Base-by-base conservation (phyloP, 1,140 invertebrate genomes). In the Drosophila hydei region DNA sequence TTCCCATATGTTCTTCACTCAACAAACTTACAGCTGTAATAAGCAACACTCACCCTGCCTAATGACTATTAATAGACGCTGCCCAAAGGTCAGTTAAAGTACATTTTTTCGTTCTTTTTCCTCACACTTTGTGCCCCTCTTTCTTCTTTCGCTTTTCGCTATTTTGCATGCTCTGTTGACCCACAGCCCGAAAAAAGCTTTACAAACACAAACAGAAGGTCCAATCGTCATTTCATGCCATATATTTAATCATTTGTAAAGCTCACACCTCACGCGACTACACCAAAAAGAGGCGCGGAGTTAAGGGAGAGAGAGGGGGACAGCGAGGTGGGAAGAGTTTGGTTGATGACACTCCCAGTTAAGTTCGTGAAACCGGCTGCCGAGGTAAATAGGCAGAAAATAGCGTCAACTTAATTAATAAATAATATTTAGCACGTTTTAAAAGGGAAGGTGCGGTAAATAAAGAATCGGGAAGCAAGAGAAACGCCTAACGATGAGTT, bases 331-430 rank as follows among this genome's bases (percentile, higher is more conserved):
- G 62, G 45, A 33, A 56, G 55, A 43, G 64, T 19, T 21, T 6
- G 1, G 56, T 9, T 25, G 48, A 47, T 58, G 72, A 76, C 80
- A 85, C 80, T 87, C 80, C 81, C 77, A 68, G 62, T 43, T 73
- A 68, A 69, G 64, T 61, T 65, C 65, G 47, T 38, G 61, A 74
- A 72, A 71, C 71, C 72, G 72, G 65, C 30, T 40, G 60, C n/a
- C 56, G 9, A 63, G 38, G 72, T 65, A 79, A 85, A 76, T 77
- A 63, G 79, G 64, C 80, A 74, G 77, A 87, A 83, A 87, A 81
- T 65, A 80, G 59, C 81, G 81, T 83, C 83, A 76, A 88, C 78
- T 88, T 88, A 88, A 88, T 88, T 88, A 88, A 88, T 88, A 88
- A 88, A 81, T 88, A 83, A 83, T 85, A 88, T 88, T 88, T 87